These are phyloP conservation scores for Coelopa frigida DNA, from an alignment of 1,140 invertebrate species.

Conservation along the genomic window DNA sequence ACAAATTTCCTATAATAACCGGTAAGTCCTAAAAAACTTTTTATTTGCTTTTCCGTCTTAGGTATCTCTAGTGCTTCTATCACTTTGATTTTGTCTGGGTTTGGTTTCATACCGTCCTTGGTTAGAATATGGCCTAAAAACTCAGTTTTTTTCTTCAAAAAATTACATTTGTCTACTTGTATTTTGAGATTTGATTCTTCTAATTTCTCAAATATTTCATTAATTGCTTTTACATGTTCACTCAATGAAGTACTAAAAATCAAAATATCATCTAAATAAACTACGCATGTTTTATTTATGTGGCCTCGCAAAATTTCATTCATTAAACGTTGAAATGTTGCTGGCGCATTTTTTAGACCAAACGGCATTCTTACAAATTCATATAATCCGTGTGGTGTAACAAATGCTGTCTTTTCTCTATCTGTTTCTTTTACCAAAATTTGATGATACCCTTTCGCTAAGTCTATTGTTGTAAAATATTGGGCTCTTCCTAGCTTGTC, in stretches of 20 bases:
- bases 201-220: conserved; percentile 1
- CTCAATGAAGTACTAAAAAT: conserved; percentile 5
- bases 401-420: conserved; percentile 47
- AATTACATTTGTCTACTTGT: conserved; percentile 10
- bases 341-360: conserved; percentile 40
- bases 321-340: conserved; percentile 42
- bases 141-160: conserved; percentile 9
- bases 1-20: conserved; percentile 31
- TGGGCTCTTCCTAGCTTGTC: too few species aligned
- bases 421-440: conserved; percentile 37
- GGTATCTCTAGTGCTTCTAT: conserved; percentile 11
- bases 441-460: conserved; percentile 48
- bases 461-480: conserved; percentile 43
- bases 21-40: conserved; percentile 3
- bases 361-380: conserved; percentile 44
- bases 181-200: not conserved
- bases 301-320: conserved; percentile 35
- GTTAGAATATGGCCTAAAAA: conserved; percentile 16
- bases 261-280: conserved; percentile 3
- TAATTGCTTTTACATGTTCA: not conserved
- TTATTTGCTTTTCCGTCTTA: conserved; percentile 8
- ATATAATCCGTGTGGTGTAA: conserved; percentile 29
- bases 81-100: conserved; percentile 12
- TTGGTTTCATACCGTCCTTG: conserved; percentile 9
- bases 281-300: too few species aligned